Base-by-base conservation (phyloP, 2,797 vertebrate species). In the Halcyon badia region DNA sequence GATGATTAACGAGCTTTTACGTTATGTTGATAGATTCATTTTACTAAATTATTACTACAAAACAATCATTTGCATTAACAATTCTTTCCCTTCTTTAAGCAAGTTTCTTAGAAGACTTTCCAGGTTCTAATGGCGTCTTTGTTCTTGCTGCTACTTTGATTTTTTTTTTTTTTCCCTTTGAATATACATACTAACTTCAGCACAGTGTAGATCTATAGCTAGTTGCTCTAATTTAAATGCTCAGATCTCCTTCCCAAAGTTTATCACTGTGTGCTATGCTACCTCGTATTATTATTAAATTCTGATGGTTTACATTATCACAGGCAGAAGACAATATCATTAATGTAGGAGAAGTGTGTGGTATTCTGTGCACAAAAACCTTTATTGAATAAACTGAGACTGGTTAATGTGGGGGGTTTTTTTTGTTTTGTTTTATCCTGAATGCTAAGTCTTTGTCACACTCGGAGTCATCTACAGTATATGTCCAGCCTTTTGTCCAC, bases 21-120 rank as follows among this genome's bases (percentile, higher is more conserved):
- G 2, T 86, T 90, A 56, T 60, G 71, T 64, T 89, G 66, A 87
- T 75, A 52, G 75, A 85, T 90, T 91, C 30, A 78, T 66, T 91
- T 95, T 61, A 54, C 57, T 89, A 66, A 65, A 72, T 92, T 87
- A 83, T 86, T 95, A 46, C 60, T 85, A 62, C 62, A 81, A 80
- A 95, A 87, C 46, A 89, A 72, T 86, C 2, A 87, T 96, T 93
- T 96, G 81, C 96, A 95, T 94, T 85, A 83, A 83, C 31, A 94
- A 22, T 91, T 91, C 72, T 83, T 81, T 51, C 48, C 89, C 16
- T 33, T 88, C 78, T 81, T 87, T 52, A 71, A 78, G 65, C 3
- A 2, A 60, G 42, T 73, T 78, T 93, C 75, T 92, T 83, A 89
- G 92, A 93, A 96, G 57, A 66, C 35, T 58, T 90, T 94, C 88